Evolutionary conservation across 1,140 invertebrate genomes (phyloP).

Genomic region (Calliphora vicina): DNA sequence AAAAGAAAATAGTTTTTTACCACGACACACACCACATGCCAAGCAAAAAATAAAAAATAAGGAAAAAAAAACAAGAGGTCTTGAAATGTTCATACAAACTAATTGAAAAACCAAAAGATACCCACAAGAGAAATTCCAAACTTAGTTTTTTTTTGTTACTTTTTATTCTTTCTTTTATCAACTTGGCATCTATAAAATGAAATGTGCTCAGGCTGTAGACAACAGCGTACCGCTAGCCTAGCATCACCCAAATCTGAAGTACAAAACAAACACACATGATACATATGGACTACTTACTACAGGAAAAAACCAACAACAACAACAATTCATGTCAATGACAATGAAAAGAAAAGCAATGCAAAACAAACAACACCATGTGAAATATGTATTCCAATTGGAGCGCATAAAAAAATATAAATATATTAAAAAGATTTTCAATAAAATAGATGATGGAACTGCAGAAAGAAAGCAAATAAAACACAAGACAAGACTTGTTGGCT

Average conservation of each 20-base stretch:
- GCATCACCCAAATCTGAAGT: neutral
- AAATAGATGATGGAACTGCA: neutral
- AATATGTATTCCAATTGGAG: neutral
- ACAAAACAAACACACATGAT: neutral
- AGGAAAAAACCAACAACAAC: neutral
- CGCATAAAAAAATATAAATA: neutral
- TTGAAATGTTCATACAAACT: neutral
- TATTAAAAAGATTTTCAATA: neutral
- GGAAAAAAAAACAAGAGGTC: neutral
- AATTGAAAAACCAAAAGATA: neutral
- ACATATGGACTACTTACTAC: neutral
- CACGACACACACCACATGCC: neutral
- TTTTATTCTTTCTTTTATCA: too few relatives aligned
- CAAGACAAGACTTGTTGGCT: neutral
- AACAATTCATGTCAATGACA: conserved; percentile 31
- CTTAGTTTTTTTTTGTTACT: neutral
- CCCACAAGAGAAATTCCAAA: conserved; percentile 11
- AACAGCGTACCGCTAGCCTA: neutral
- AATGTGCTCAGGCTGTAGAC: neutral
- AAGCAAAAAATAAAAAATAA: neutral
- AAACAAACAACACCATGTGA: neutral
- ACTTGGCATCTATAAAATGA: neutral
- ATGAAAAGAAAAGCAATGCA: conserved; percentile 19
- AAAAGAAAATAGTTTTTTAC: neutral
- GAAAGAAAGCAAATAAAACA: neutral